Evolutionary conservation across 2,888 invertebrate species (phyloP).

Genomic region (Poecilus cupreus): DNA sequence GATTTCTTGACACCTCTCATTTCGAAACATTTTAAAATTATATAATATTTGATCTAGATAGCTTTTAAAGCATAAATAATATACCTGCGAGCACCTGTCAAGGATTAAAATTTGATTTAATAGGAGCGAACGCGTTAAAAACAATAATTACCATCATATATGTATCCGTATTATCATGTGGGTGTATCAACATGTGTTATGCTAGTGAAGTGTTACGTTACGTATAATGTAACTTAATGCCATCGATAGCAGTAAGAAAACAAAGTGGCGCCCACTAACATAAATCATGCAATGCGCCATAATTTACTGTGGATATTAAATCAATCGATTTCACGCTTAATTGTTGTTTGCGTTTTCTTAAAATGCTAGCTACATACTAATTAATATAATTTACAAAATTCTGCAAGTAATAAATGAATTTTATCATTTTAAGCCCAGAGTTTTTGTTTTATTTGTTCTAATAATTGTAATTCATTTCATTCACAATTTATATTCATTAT

Average conservation of each 20-base stretch:
- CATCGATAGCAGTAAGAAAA: neutral
- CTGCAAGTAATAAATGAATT: no score
- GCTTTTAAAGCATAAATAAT: neutral
- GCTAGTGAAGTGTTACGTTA: neutral
- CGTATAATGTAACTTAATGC: constrained; percentile 1
- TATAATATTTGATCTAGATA: constrained; percentile 26
- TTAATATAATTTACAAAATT: no score
- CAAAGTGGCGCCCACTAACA: neutral
- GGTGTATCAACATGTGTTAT: constrained; percentile 14
- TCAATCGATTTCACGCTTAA: constrained; percentile 46
- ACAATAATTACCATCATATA: constrained; percentile 37
- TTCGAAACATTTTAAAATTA: constrained; percentile 14
- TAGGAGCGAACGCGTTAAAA: constrained; percentile 28
- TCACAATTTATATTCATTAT: no score
- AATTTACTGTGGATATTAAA: constrained; percentile 33
- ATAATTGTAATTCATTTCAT: no score
- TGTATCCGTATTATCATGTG: neutral
- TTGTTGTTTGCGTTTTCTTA: constrained; percentile 46
- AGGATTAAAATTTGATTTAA: constrained; percentile 22
- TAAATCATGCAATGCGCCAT: constrained; percentile 51
- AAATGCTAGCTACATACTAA: no score
- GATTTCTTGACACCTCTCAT: constrained; percentile 1
- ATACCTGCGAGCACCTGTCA: constrained; percentile 3
- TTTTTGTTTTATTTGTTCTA: no score
- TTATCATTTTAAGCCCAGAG: no score